Evolutionary conservation across 1,140 invertebrate genomes (phyloP), one percentile per base, ranked within the genome.

Genomic region (Zaprionus kolodkinae): DNA sequence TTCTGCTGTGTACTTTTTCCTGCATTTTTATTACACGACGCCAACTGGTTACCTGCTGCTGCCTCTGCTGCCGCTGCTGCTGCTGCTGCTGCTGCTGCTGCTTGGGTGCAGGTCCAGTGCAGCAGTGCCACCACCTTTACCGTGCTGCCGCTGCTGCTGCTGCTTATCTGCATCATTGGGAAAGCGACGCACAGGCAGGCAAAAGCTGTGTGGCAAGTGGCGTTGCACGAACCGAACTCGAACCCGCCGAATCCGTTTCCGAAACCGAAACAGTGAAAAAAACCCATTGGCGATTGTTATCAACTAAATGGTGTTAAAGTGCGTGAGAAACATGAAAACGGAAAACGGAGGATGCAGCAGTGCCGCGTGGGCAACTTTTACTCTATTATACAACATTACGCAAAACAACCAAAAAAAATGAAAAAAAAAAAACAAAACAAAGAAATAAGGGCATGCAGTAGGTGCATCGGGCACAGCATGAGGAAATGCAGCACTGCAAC

Each of bases 271-370:
- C 21, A 21, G 21, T 21, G 55, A 78, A 63, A 60, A 65, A 62
- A 71, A 35, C 30, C 33, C 72, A 61, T 50, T 69, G 50, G 78
- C 78, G 84, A 88, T 88, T 89, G 85, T 89, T 89, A 88, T 88
- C 81, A 89, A 81, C 75, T 88, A 88, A 88, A 88, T 89, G 85
- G 84, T 88, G 84, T 88, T 88, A 89, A 88, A 88, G 84, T 88
- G 84, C 84, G 84, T 88, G 84, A 88, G 84, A 88, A 88, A 81
- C 63, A 81, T 73, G 21, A 21, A 21, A 73, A 76, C 25, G 60
- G 60, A 48, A 48, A 50, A 43, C 10, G 25, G 36, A 57, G 54
- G 36, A 66, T 55, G 45, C 45, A 17, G 17, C 15, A 59, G 72
- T 45, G 61, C 59, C 45, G 59, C 52, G 61, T 65, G 67, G 67